These are phyloP conservation scores for Phyllotreta striolata DNA, from an alignment of 2,888 invertebrate species.

Conservation along the genomic window DNA sequence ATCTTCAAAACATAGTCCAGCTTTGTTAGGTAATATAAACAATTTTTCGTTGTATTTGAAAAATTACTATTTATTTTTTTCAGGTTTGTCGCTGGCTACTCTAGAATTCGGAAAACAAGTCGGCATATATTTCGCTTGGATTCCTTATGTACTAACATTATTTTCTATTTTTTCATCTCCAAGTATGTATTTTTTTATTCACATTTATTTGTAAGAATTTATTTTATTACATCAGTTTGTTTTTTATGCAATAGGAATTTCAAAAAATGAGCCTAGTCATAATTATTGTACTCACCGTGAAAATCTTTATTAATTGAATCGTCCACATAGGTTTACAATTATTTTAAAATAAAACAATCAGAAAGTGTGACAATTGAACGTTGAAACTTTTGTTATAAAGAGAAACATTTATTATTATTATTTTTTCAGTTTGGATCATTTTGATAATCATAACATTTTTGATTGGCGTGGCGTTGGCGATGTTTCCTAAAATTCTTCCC, in stretches of 20 bases:
- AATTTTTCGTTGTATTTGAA: too few relatives aligned
- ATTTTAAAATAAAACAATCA: slow-evolving; percentile 1
- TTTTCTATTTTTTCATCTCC: slow-evolving; percentile 48
- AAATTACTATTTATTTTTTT: slow-evolving; percentile 28
- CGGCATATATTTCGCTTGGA: slow-evolving; percentile 55
- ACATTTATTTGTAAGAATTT: slow-evolving; percentile 3
- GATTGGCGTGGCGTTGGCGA: slow-evolving; percentile 62
- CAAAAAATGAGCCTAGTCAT: too few relatives aligned
- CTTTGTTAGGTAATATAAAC: slow-evolving; percentile 57
- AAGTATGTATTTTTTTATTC: slow-evolving; percentile 37
- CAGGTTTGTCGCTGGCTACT: slow-evolving; percentile 50
- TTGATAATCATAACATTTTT: slow-evolving; percentile 61
- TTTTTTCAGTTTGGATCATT: slow-evolving; percentile 63
- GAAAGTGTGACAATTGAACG: too few relatives aligned
- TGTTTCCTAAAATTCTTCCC: slow-evolving; percentile 67
- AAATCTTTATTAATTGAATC: too few relatives aligned
- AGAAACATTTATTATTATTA: slow-evolving; percentile 3
- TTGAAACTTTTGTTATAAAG: neutral
- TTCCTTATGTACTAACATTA: slow-evolving; percentile 44
- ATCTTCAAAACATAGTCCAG: slow-evolving; percentile 62
- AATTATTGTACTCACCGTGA: too few relatives aligned
- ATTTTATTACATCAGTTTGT: too few relatives aligned
- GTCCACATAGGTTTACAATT: neutral
- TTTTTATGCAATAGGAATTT: too few relatives aligned
- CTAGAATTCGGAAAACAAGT: slow-evolving; percentile 53